Evolutionary conservation across 1,140 invertebrate genomes (phyloP), one percentile per base, ranked within the genome.

Genomic region (Bilobella aurantiaca): DNA sequence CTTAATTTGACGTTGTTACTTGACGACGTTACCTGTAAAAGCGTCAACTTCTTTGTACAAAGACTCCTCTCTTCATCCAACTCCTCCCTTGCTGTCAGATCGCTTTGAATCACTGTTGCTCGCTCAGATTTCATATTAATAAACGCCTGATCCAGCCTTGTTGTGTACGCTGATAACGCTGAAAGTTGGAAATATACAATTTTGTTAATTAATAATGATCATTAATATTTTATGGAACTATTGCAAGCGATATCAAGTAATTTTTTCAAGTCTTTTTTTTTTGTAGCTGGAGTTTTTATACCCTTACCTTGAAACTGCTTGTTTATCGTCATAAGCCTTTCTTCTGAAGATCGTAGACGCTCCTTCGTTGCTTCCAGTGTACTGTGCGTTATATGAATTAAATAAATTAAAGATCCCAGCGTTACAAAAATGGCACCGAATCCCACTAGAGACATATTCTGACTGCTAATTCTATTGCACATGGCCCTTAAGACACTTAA

Each of bases 221-320:
- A 30, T 59, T 31, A 49, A 62, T 56, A 30, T 1, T n/a, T 63
- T 37, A 28, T 42, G 14, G 14, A 49, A 28, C 32, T 8, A 28
- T 29, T 64, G 37, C 30, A 32, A 56, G 46, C 56, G 56, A 8
- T 21, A 49, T 46, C 34, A 16, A 64, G n/a, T 25, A 31, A 1
- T n/a, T 31, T n/a, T 23, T 21, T 57, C 49, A 27, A 14, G n/a
- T 12, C 25, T 1, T 1, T 31, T 64, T 59, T 8, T 21, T 29
- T 34, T 59, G 30, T 57, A 59, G 8, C n/a, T n/a, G n/a, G 58
- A 46, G 27, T 49, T 30, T 25, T 25, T 28, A 12, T 57, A 14
- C 1, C 34, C 66, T 65, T 69, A 69, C 67, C 53, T 23, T 69
- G 63, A 62, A 62, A 69, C 53, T 69, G 63, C n/a, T 64, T 60